Evolutionary conservation across 2,113 vertebrate species (phyloP).

Genomic region (Sclerurus mexicanus): DNA sequence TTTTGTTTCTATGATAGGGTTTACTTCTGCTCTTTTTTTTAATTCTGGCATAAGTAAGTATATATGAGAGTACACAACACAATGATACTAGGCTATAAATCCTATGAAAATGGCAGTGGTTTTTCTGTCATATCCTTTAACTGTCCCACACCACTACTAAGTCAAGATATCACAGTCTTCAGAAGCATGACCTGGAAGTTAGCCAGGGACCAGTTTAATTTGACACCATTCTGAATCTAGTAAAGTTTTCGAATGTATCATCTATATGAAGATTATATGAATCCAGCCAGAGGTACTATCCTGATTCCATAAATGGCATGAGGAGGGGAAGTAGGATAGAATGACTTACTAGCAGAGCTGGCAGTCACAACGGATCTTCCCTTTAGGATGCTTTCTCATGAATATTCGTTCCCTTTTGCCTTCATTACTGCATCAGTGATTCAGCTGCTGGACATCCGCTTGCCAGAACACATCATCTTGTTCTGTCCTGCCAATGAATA

Average conservation of each 20-base stretch:
- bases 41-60: neutral
- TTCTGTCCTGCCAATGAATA: neutral
- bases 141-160: neutral
- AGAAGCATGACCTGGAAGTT: neutral
- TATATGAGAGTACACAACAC: neutral
- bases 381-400: neutral
- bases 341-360: neutral
- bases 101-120: neutral
- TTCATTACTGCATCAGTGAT: neutral
- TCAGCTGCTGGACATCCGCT: neutral
- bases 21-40: neutral
- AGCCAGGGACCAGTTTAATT: neutral
- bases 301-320: neutral
- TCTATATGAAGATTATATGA: neutral
- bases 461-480: constrained; percentile 13
- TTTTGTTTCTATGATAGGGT: neutral
- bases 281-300: neutral
- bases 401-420: neutral
- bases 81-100: neutral
- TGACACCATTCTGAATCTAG: neutral
- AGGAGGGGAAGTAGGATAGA: neutral
- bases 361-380: neutral
- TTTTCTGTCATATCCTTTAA: neutral
- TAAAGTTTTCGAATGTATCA: neutral
- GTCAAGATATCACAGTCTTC: neutral